phyloP scores from a whole-genome alignment of 2,888 invertebrate genomes.

The Acleris literana region DNA sequence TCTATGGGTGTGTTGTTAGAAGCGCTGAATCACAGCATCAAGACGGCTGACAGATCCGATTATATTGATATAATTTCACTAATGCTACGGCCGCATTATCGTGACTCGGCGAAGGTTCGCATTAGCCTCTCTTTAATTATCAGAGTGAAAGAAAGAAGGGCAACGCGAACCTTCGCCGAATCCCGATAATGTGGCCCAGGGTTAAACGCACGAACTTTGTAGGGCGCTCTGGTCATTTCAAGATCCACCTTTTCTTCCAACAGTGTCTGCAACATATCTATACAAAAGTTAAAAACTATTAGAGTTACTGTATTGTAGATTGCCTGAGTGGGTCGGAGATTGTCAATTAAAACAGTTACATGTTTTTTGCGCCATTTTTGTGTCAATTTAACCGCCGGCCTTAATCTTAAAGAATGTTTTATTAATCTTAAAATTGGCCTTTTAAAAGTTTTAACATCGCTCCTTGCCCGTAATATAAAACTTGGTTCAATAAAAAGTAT shows the following conservation, averaged over 20 bases:
- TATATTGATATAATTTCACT: too few relatives aligned
- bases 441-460: not conserved
- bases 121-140: too few relatives aligned
- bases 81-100: too few relatives aligned
- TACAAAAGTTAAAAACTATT: constrained; percentile 31
- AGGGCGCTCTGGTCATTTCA: not conserved
- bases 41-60: too few relatives aligned
- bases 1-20: too few relatives aligned
- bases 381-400: constrained; percentile 22
- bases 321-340: constrained; percentile 26
- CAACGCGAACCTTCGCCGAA: too few relatives aligned
- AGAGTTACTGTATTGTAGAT: constrained; percentile 25
- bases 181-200: too few relatives aligned
- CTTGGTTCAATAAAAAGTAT: not conserved
- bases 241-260: not conserved
- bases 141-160: too few relatives aligned
- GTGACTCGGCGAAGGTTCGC: too few relatives aligned
- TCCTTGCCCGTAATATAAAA: not conserved
- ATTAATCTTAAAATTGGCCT: constrained; percentile 14
- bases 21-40: too few relatives aligned
- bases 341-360: constrained; percentile 35
- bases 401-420: constrained; percentile 20
- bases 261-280: constrained; percentile 9
- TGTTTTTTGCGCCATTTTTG: constrained; percentile 23
- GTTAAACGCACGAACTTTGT: too few relatives aligned